Conservation (phyloP, 2,888 invertebrate species). For the Lordiphosa fenestrarum region DNA sequence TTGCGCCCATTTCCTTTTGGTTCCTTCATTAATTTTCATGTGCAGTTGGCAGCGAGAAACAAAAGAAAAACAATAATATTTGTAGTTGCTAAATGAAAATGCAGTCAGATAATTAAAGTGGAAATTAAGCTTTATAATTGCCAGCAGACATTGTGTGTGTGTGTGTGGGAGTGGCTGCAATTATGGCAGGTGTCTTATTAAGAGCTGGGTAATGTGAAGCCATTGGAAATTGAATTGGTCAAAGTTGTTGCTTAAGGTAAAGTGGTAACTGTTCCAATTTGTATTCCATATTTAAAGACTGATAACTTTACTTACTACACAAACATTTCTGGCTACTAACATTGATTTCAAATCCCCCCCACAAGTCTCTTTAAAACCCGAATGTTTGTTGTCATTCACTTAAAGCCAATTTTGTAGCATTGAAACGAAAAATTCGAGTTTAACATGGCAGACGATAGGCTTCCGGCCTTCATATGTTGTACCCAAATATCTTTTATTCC, state of each 20-base stretch:
- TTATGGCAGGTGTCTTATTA: slow-evolving; percentile 6
- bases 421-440: slow-evolving; percentile 61
- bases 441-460: slow-evolving; percentile 61
- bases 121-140: slow-evolving; percentile 24
- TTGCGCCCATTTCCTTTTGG: slow-evolving; percentile 7
- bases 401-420: slow-evolving; percentile 57
- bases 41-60: not conserved
- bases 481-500: slow-evolving; percentile 32
- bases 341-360: too few species aligned
- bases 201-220: too few species aligned
- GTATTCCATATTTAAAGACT: too few species aligned
- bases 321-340: too few species aligned
- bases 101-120: slow-evolving; percentile 22
- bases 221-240: too few species aligned
- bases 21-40: slow-evolving; percentile 8
- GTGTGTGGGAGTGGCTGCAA: slow-evolving; percentile 10
- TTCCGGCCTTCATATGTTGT: slow-evolving; percentile 50
- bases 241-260: too few species aligned
- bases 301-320: too few species aligned
- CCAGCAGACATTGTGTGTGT: slow-evolving; percentile 1
- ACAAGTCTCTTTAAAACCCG: too few species aligned
- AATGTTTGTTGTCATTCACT: slow-evolving; percentile 28
- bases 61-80: slow-evolving; percentile 28
- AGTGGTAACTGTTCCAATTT: too few species aligned
- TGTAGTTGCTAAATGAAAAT: slow-evolving; percentile 27